These are phyloP conservation scores for Plebejus melissa DNA, from an alignment of 2,888 invertebrate genomes.

Conservation along the genomic window DNA sequence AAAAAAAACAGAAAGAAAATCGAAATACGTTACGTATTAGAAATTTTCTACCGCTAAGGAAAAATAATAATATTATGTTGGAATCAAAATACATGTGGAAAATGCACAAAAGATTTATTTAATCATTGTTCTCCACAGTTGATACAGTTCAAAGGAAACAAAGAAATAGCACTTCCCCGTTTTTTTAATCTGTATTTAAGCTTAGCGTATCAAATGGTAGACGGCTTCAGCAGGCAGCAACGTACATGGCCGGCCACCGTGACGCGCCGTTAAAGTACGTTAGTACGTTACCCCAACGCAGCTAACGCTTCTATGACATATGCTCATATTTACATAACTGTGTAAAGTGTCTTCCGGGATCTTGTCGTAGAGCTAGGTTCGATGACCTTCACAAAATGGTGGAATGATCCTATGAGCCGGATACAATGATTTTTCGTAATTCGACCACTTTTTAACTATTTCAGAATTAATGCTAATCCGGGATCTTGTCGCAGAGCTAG, in stretches of 20 bases:
- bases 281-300: conserved; percentile 31
- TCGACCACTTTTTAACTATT: neutral
- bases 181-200: conserved; percentile 4
- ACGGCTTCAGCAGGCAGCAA: neutral
- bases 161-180: neutral
- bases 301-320: conserved; percentile 25
- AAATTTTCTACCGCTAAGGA: no score
- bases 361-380: neutral
- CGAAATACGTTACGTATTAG: no score
- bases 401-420: neutral
- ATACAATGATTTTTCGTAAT: neutral
- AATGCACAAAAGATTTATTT: neutral
- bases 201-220: conserved; percentile 14
- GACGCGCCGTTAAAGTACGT: conserved; percentile 38
- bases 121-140: neutral
- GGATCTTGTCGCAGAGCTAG: neutral
- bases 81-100: no score
- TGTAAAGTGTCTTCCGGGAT: conserved; percentile 26
- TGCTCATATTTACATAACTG: conserved; percentile 27
- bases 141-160: neutral
- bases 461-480: neutral
- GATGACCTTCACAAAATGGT: conserved; percentile 8
- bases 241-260: conserved; percentile 32
- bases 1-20: no score
- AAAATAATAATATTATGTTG: no score